Evolutionary conservation across 2,888 invertebrate genomes (phyloP), one percentile per base, ranked within the genome.

Genomic region (Dichetophora obliterata): DNA sequence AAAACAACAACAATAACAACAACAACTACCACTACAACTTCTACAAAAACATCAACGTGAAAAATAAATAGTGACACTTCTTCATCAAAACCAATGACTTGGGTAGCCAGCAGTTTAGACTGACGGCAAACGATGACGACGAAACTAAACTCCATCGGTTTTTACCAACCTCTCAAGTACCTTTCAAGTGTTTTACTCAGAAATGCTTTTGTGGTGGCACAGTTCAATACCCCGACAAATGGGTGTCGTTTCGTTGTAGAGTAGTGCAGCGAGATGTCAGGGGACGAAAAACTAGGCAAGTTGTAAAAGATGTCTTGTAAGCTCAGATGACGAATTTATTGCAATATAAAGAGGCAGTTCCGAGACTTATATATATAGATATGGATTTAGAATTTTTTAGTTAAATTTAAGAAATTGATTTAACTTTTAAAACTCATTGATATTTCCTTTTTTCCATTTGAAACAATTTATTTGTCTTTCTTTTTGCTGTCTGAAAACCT

Each of bases 151-250:
- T 22, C 59, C 54, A 16, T n/a, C 31, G 24, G 34, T 37, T 16
- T 37, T 43, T 59, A 43, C 48, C 73, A 63, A 86, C 85, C 85
- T 86, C 86, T 85, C 84, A 83, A 85, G 86, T 86, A 84, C 74
- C 73, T 79, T 80, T 86, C 84, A 85, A 85, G 85, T 85, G 86
- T 83, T 86, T 85, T 85, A 83, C 85, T 85, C 86, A 85, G 65
- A 65, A 73, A 34, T 11, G 43, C 61, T 48, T 48, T 14, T 50
- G 27, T 59, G 31, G 43, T 27, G 52, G 63, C 57, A 6, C 72
- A 76, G 80, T 80, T 81, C 80, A 79, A 79, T 78, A 79, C 77
- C 80, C 80, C 73, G 70, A 69, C 72, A 75, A 77, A 71, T 75
- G 77, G 76, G 8, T 22, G 27, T 27, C 57, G 19, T 14, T 11